Base-by-base conservation (phyloP, 2,797 vertebrate genomes). In the Amblyraja radiata region DNA sequence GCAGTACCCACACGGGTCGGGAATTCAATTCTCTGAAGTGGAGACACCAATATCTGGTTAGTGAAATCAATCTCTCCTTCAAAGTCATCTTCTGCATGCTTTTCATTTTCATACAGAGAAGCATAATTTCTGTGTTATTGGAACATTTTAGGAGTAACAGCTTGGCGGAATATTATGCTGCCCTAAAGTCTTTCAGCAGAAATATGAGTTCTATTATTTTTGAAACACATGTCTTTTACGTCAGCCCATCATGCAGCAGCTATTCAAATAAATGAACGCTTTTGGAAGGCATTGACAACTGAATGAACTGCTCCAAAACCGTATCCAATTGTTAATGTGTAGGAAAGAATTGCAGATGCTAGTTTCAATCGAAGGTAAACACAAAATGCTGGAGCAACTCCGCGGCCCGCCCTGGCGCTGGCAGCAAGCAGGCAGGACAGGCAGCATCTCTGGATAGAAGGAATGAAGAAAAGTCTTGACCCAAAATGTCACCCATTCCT, bases 161-260 rank as follows among this genome's bases (percentile, higher is more conserved):
- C 46, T 83, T 58, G 80, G 80, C 54, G 80, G 80, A 54, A 46
- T 23, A 83, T 83, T 83, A 54, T 23, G 23, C 18, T 58, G 80
- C 39, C 58, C 80, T 25, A 23, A 58, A 46, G 46, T 83, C 7
- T 7, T 54, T 68, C 9, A 90, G 84, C 63, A 90, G 63, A 90
- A 90, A 32, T 90, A 8, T 88, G 32, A 68, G 84, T 68, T 90
- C n/a, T 90, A 68, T 68, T 90, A 90, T 68, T 65, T 90, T 68
- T 32, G 84, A 90, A 65, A 68, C 18, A 16, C 61, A 28, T n/a
- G 61, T 6, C 6, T 90, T 90, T 65, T 90, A 18, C 14, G 61
- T 1, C 61, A 68, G 32, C n/a, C 61, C 18, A 14, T 90, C 63
- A 90, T 36, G 63, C 61, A 32, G 36, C n/a, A 68, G 63, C 63